These are phyloP conservation scores for Sylvia borin DNA, from an alignment of 2,797 vertebrate genomes.

Conservation along the genomic window DNA sequence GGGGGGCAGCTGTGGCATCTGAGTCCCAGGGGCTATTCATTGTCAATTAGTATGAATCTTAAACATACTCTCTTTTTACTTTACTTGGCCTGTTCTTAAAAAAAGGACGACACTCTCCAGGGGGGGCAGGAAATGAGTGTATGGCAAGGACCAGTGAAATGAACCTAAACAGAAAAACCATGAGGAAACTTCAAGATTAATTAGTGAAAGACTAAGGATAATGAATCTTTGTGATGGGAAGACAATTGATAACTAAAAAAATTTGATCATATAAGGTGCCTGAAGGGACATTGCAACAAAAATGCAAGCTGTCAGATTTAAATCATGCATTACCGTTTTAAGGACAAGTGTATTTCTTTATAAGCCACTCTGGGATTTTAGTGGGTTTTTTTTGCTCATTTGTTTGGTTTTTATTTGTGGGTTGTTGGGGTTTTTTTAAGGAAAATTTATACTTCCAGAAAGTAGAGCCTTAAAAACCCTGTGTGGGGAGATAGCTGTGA, in stretches of 20 bases:
- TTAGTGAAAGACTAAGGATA: slow-evolving; percentile 55
- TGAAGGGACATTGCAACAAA: neutral
- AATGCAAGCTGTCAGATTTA: slow-evolving; percentile 47
- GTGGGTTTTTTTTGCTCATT: fast-evolving
- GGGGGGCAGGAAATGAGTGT: neutral
- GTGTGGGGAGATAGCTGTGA: neutral
- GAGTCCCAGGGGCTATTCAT: slow-evolving; percentile 75
- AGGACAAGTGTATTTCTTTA: neutral
- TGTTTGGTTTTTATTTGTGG: neutral
- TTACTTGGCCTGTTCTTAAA: slow-evolving; percentile 68
- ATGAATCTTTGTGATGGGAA: slow-evolving; percentile 52
- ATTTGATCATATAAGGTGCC: slow-evolving; percentile 25
- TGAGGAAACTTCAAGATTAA: slow-evolving; percentile 56
- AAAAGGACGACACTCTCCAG: slow-evolving; percentile 54
- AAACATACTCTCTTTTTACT: slow-evolving; percentile 73
- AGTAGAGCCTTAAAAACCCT: neutral
- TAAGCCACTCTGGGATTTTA: neutral
- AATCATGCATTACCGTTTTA: neutral
- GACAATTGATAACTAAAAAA: slow-evolving; percentile 40
- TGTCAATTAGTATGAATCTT: slow-evolving; percentile 79
- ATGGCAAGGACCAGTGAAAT: slow-evolving; percentile 9
- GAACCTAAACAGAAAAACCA: slow-evolving; percentile 53
- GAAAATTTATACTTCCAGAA: neutral
- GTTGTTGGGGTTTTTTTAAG: neutral
- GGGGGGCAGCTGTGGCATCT: slow-evolving; percentile 76